These are phyloP conservation scores for Hucho hucho DNA, from an alignment of 2,113 vertebrate genomes.

Conservation along the genomic window DNA sequence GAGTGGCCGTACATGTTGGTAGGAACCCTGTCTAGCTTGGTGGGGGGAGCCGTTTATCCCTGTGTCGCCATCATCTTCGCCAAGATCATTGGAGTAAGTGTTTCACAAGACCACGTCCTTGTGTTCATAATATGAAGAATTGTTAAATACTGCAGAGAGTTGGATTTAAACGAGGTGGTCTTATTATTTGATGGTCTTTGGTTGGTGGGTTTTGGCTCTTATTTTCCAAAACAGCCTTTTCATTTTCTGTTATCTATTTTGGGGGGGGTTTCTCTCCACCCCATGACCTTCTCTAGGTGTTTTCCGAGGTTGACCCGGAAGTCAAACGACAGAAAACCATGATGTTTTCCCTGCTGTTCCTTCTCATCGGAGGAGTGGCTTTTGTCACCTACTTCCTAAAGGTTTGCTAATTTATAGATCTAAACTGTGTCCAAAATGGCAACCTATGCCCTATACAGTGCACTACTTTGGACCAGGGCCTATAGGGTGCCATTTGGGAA, in stretches of 20 bases:
- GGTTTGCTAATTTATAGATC: slow-evolving; percentile 54
- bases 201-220: too few relatives aligned
- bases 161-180: too few relatives aligned
- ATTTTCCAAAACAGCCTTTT: too few relatives aligned
- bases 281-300: slow-evolving; percentile 57
- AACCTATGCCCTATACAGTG: too few relatives aligned
- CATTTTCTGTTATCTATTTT: too few relatives aligned
- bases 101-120: slow-evolving; percentile 4
- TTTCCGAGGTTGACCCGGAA: slow-evolving; percentile 65
- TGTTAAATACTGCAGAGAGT: neutral
- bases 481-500: too few relatives aligned
- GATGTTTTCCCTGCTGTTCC: slow-evolving; percentile 70
- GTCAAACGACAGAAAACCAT: slow-evolving; percentile 63
- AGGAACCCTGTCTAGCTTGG: slow-evolving; percentile 64
- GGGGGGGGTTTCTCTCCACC: too few relatives aligned
- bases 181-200: too few relatives aligned
- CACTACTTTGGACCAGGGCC: too few relatives aligned
- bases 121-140: slow-evolving; percentile 6
- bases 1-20: slow-evolving; percentile 65
- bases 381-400: slow-evolving; percentile 62
- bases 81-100: slow-evolving; percentile 74
- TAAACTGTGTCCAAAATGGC: neutral
- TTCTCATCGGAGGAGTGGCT: slow-evolving; percentile 66
- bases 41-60: slow-evolving; percentile 66
- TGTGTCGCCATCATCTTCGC: slow-evolving; percentile 69